Base-by-base conservation (phyloP, 1,140 invertebrate genomes). In the Mya arenaria region DNA sequence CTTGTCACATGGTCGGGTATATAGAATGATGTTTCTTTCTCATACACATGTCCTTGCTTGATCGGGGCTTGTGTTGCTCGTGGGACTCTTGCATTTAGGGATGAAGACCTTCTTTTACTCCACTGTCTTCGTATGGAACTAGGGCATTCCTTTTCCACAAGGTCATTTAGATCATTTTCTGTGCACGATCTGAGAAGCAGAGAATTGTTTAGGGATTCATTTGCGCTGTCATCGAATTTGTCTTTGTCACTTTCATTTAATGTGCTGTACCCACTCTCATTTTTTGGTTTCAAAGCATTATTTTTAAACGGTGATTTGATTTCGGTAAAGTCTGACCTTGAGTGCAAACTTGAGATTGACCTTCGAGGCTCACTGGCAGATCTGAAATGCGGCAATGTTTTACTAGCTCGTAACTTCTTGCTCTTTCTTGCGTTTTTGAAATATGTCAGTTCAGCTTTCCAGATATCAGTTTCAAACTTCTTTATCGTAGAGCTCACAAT, bases 41-140 rank as follows among this genome's bases (percentile, higher is more conserved):
- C 63, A 65, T 68, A 78, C 6, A 39, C 15, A 4, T 62, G 48
- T 55, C 44, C 63, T n/a, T 4, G 48, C 25, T 8, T 56, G 6
- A 10, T 30, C 19, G 48, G 48, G 48, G 48, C 48, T n/a, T 32
- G n/a, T 0, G 10, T 8, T 8, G 30, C 3, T 4, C 25, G 17
- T n/a, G 36, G 30, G 17, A 66, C 32, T 23, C n/a, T 48, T 15
- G 75, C 28, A 34, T 56, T 68, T 52, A 78, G 32, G 5, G 62
- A 68, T 4, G 44, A 55, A 0, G 62, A 68, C 25, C 75, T 78
- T 17, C 62, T 62, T 34, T 44, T 75, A 34, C 62, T 68, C 75
- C 75, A 78, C 36, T 78, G 62, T 58, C 32, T 66, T 17, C 75
- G 75, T 25, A 78, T 78, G 10, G 63, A 68, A 36, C 63, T 78